Evolutionary conservation across 2,797 vertebrate genomes (phyloP).

Genomic region (Mycteria americana): DNA sequence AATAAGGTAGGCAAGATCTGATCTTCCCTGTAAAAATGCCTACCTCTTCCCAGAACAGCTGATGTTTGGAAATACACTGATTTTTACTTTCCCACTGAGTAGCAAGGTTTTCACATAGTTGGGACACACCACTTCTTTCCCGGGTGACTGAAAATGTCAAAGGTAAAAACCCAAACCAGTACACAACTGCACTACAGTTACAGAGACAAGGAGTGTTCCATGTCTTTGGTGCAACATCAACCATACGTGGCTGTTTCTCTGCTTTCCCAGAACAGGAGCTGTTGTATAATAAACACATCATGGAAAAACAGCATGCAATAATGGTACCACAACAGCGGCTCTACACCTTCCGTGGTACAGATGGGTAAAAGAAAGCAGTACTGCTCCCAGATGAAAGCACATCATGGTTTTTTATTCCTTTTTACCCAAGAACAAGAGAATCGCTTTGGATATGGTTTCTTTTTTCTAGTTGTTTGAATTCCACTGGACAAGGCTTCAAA

Average conservation of each 20-base stretch:
- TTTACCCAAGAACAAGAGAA: background rate
- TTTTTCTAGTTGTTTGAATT: background rate
- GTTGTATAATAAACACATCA: background rate
- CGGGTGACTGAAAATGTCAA: background rate
- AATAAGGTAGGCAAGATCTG: background rate
- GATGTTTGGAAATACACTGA: background rate
- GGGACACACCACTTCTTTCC: background rate
- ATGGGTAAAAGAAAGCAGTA: background rate
- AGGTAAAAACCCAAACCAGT: background rate
- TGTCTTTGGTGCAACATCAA: background rate
- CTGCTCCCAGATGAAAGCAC: background rate
- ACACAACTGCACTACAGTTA: background rate
- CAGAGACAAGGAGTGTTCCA: background rate
- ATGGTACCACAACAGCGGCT: background rate
- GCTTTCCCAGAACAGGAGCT: background rate
- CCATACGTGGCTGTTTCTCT: background rate
- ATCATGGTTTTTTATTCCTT: background rate
- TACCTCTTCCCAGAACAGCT: background rate
- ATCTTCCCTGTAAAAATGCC: background rate
- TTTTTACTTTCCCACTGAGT: background rate
- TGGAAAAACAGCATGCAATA: background rate
- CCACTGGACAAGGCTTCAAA: background rate
- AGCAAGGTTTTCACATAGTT: background rate
- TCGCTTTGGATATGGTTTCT: background rate
- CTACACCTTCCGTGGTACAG: background rate